These are phyloP conservation scores for Hypothenemus hampei DNA, from an alignment of 1,140 invertebrate genomes.

Conservation along the genomic window DNA sequence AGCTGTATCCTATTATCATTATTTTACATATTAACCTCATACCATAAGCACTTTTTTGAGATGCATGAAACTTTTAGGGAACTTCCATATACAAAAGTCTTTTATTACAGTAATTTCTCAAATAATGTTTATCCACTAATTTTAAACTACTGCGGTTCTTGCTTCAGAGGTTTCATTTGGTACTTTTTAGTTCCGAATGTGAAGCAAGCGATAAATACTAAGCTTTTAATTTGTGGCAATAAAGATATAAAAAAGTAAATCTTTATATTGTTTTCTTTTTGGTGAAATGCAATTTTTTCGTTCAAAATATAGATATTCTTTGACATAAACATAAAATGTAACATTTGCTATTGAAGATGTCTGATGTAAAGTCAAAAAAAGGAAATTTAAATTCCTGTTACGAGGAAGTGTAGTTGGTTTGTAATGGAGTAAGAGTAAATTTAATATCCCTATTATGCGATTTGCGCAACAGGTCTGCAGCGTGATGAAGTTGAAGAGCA, in stretches of 20 bases:
- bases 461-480: constrained; percentile 65
- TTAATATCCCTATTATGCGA: constrained; percentile 58
- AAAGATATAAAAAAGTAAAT: constrained; percentile 17
- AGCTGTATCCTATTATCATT: constrained; percentile 34
- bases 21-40: constrained; percentile 34
- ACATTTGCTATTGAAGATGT: too few relatives aligned
- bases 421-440: constrained; percentile 59
- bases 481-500: constrained; percentile 84
- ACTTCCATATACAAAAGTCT: constrained; percentile 30
- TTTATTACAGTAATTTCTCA: constrained; percentile 26
- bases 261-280: background rate
- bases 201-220: constrained; percentile 26
- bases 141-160: constrained; percentile 35
- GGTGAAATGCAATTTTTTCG: too few relatives aligned
- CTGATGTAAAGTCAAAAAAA: too few relatives aligned
- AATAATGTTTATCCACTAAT: constrained; percentile 32
- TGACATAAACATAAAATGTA: too few relatives aligned
- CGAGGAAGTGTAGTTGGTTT: constrained; percentile 48
- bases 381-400: too few relatives aligned
- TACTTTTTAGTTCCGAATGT: constrained; percentile 37
- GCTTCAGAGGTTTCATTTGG: constrained; percentile 32
- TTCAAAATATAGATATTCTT: too few relatives aligned
- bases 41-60: constrained; percentile 37
- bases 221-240: constrained; percentile 31
- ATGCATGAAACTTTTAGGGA: constrained; percentile 31